Percentiles rank a stretch among this genome's conserved stretches.
Evolutionary conservation across 2,888 invertebrate genomes (phyloP).

Genomic region (Rhorus exstirpatorius): DNA sequence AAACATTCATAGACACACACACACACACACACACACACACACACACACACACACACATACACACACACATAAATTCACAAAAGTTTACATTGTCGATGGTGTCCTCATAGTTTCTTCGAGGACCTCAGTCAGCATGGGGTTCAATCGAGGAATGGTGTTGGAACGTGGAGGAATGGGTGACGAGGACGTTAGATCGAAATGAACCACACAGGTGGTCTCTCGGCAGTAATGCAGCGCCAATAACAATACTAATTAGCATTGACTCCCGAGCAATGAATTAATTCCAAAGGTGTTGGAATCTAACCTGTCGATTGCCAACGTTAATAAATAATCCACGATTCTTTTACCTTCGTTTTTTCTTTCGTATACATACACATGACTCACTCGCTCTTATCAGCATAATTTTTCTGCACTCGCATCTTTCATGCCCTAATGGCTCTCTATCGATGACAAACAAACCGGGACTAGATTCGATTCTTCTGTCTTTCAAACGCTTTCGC

Average conservation of each 20-base stretch:
- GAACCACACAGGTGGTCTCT: background rate
- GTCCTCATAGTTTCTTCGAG: constrained; percentile 32
- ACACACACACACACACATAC: constrained; percentile 12
- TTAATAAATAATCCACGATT: constrained; percentile 47
- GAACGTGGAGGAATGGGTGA: background rate
- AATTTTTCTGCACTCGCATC: background rate
- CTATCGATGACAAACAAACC: constrained; percentile 36
- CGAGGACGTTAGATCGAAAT: constrained; percentile 14
- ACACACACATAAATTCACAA: background rate
- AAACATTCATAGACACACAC: constrained; percentile 24
- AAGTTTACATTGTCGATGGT: constrained; percentile 25
- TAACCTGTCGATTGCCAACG: background rate
- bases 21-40: background rate
- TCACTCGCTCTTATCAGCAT: constrained; percentile 6
- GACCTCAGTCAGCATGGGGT: constrained; percentile 11
- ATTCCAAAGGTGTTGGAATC: constrained; percentile 73
- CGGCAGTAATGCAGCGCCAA: constrained; percentile 62
- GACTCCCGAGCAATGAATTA: constrained; percentile 70
- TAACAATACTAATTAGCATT: constrained; percentile 79
- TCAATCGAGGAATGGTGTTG: constrained; percentile 17
- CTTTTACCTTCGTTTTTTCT: constrained; percentile 15
- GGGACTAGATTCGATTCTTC: constrained; percentile 18
- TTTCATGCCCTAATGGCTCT: background rate
- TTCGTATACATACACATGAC: constrained; percentile 1
- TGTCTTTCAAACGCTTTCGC: constrained; percentile 10